These are phyloP conservation scores for Spisula subtruncata DNA, from an alignment of 2,888 invertebrate genomes.

Conservation along the genomic window DNA sequence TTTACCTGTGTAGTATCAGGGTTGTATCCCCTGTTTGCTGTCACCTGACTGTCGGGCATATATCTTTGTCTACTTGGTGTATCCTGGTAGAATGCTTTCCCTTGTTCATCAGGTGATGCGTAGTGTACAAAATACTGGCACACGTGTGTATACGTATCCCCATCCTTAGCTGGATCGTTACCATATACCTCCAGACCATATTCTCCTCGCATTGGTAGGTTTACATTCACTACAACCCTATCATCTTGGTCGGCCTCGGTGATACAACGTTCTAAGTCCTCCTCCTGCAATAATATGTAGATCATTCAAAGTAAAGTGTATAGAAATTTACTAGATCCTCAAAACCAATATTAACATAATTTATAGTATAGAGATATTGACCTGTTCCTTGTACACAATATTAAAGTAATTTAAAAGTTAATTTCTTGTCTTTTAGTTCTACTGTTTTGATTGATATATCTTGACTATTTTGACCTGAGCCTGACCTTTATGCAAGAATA, in stretches of 20 bases:
- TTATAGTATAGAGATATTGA: no score
- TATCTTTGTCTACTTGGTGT: slow-evolving; percentile 76
- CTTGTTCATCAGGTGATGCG: slow-evolving; percentile 80
- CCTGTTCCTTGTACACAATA: no score
- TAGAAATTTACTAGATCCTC: no score
- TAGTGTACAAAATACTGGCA: slow-evolving; percentile 86
- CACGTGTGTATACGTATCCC: slow-evolving; percentile 86
- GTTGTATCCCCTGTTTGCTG: slow-evolving; percentile 68
- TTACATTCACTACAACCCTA: slow-evolving; percentile 79
- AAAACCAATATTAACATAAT: no score
- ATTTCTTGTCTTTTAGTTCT: no score
- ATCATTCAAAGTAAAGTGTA: background rate
- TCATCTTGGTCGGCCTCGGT: slow-evolving; percentile 84
- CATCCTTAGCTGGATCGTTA: slow-evolving; percentile 87
- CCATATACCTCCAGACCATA: slow-evolving; percentile 88
- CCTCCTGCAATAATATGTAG: slow-evolving; percentile 72
- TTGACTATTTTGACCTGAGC: no score
- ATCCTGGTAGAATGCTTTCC: slow-evolving; percentile 83
- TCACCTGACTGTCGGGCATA: slow-evolving; percentile 64
- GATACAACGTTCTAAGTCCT: slow-evolving; percentile 85
- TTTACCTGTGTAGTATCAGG: slow-evolving; percentile 79
- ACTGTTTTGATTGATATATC: no score
- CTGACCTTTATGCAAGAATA: no score
- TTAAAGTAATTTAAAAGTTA: no score
- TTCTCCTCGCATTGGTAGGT: slow-evolving; percentile 86